Evolutionary conservation across 2,888 invertebrate species (phyloP).

Genomic region (Lasius platythorax): DNA sequence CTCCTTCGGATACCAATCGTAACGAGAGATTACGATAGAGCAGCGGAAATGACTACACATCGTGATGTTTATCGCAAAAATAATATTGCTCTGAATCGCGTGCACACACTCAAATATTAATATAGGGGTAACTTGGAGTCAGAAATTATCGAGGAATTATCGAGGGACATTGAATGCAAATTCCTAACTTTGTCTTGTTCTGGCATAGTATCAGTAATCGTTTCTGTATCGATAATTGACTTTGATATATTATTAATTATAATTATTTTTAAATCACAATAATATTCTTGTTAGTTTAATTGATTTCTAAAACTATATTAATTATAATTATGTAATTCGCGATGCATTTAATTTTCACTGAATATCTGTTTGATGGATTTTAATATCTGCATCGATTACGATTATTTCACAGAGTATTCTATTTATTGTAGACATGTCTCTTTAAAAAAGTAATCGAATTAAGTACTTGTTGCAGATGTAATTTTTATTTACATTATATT

Average conservation of each 20-base stretch:
- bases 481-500: too few relatives aligned
- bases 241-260: neutral
- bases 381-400: too few relatives aligned
- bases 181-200: neutral
- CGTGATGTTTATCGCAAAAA: constrained; percentile 54
- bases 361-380: too few relatives aligned
- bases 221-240: neutral
- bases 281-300: neutral
- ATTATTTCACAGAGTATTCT: too few relatives aligned
- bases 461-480: too few relatives aligned
- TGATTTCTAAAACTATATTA: neutral
- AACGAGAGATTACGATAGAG: constrained; percentile 60
- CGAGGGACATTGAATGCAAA: neutral
- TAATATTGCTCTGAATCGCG: constrained; percentile 41
- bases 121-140: neutral
- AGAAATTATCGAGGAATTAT: neutral
- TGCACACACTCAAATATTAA: neutral
- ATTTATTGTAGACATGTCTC: too few relatives aligned
- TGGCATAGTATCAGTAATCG: neutral
- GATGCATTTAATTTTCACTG: neutral
- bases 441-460: too few relatives aligned
- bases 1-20: constrained; percentile 33
- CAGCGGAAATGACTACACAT: constrained; percentile 20
- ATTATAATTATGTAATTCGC: neutral
- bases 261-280: neutral